Evolutionary conservation across 2,113 vertebrate genomes (phyloP), one percentile per base, ranked within the genome.

Genomic region (Nycticebus coucang): DNA sequence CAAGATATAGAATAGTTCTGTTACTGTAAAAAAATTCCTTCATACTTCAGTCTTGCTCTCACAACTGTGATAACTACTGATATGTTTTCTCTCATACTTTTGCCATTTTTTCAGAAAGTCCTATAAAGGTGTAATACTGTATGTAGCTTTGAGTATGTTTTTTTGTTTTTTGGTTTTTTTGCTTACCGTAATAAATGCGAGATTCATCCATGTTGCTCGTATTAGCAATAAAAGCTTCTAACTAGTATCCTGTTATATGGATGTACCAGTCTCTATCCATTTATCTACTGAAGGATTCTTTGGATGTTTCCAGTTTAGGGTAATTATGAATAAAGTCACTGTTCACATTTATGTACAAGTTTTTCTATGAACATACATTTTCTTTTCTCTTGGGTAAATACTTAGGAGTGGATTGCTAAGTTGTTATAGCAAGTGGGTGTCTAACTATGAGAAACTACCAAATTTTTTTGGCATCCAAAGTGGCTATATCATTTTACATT

Each of bases 281-380:
- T 72, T 14, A 71, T 85, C 35, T 78, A 26, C 60, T 84, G 78
- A 85, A 94, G 82, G 84, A 12, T 18, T 41, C 75, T 96, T 93
- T 59, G 53, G 13, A 35, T 85, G 30, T 35, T 90, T 81, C 18
- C 28, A 74, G 28, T 82, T 90, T 94, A 19, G 4, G n/a, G 19
- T 21, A 74, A 2, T 87, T 87, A 74, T 4, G 2, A 83, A 53
- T 80, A 72, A 74, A 87, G n/a, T 83, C 53, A 59, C 15, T 75
- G 1, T 45, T 37, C 75, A 75, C 53, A 75, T 85, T 80, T 89
- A 86, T n/a, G 2, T 87, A 22, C 19, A 74, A 26, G 14, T 53
- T 93, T 92, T 87, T 77, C 3, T 30, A 13, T 89, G 57, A 84
- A 81, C 5, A 5, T 83, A 74, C 60, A 21, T 81, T 95, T 77